Evolutionary conservation across 2,888 invertebrate genomes (phyloP), one percentile per base, ranked within the genome.

Genomic region (Metopia argyrocephala): DNA sequence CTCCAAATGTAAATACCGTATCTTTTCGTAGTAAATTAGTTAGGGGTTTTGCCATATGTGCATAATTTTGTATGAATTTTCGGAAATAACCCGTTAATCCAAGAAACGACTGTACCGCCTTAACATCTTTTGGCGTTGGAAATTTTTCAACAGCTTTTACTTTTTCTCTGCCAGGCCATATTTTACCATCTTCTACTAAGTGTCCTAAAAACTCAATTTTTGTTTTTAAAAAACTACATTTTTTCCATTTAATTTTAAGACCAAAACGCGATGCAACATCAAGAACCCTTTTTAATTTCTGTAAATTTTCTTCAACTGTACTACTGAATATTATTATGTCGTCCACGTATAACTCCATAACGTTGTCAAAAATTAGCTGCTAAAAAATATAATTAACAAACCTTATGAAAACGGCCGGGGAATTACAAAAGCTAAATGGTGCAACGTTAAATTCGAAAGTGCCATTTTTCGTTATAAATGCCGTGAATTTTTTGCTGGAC

Each of bases 271-370:
- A 3, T 25, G 78, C 76, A 45, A 48, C 18, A 0, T 80, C 27
- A 18, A 83, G 23, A 0, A 82, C 78, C 18, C 5, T 38, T 46
- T 66, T 59, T 52, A 83, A 28, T n/a, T 69, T 79, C 0, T 21
- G 0, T 18, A 84, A 50, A 25, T 64, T 70, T 56, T 79, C 52
- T 52, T 83, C 78, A 27, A 69, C 79, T 20, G 78, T 57, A 1
- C n/a, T 7, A 15, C 80, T 76, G 12, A 78, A 66, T 18, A 84
- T 20, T 18, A 84, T 62, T 3, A 83, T 61, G 23, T 83, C 76
- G 7, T 64, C 57, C 15, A 38, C 15, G 15, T 38, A 38, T 1
- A 38, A 38, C 4, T 56, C 56, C 56, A 56, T 56, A 2, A 54
- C 7, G 27, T 54, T 50, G 31, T 59, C 64, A 20, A 69, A 61